Evolutionary conservation across 2,113 vertebrate genomes (phyloP).

Genomic region (Ondatra zibethicus): DNA sequence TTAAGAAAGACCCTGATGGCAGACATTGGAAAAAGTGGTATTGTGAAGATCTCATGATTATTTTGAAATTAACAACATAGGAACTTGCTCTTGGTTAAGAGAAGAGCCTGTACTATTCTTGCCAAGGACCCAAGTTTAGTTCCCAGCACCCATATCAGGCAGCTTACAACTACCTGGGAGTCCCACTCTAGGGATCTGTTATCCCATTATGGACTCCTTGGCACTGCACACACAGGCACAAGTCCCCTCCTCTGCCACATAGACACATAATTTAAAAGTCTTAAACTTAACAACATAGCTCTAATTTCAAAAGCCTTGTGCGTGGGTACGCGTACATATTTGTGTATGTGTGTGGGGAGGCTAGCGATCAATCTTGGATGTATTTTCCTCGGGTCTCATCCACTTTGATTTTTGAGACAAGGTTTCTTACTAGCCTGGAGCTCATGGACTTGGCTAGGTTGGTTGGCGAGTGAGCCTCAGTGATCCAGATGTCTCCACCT

Average conservation of each 20-base stretch:
- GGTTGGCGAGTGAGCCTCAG: neutral
- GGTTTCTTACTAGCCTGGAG: neutral
- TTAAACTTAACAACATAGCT: constrained; percentile 28
- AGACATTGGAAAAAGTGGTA: constrained; percentile 18
- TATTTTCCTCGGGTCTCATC: neutral
- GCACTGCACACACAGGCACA: neutral
- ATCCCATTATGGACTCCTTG: neutral
- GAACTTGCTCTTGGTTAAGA: neutral
- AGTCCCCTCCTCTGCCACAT: neutral
- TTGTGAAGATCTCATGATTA: neutral
- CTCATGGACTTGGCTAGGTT: neutral
- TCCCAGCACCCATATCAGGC: neutral
- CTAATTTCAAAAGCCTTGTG: constrained; percentile 3
- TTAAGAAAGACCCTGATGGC: neutral
- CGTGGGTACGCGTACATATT: neutral
- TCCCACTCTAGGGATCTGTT: neutral
- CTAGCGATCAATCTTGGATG: neutral
- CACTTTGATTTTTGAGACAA: neutral
- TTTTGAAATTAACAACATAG: neutral
- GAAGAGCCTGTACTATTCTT: neutral
- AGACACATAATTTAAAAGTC: neutral
- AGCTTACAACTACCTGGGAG: neutral
- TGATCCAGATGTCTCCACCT: neutral
- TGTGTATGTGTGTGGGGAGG: neutral
- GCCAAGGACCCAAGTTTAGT: neutral